These are phyloP conservation scores for Antidorcas marsupialis DNA, from an alignment of 2,113 vertebrate genomes.

Conservation along the genomic window DNA sequence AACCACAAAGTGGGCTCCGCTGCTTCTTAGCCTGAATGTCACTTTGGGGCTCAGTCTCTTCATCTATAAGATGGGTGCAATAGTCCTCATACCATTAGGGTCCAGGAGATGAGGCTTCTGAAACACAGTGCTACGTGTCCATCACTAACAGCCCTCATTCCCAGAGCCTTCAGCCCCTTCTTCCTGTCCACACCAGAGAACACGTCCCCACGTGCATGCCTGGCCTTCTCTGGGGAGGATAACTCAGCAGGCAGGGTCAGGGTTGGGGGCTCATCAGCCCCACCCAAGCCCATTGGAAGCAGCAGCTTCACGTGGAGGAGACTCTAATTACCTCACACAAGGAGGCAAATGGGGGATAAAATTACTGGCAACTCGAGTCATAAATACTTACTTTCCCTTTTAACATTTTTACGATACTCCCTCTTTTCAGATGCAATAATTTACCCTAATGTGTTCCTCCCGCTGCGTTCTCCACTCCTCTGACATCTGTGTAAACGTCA, in stretches of 20 bases:
- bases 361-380: slow-evolving; percentile 35
- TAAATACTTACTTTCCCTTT: slow-evolving; percentile 72
- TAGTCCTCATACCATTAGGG: accelerated
- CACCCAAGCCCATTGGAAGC: background rate
- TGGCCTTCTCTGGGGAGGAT: background rate
- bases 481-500: slow-evolving; percentile 77
- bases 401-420: slow-evolving; percentile 71
- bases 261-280: background rate
- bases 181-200: background rate
- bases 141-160: accelerated
- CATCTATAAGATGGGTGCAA: background rate
- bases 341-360: slow-evolving; percentile 51
- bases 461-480: slow-evolving; percentile 14
- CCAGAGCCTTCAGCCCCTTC: background rate
- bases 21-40: background rate
- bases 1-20: accelerated
- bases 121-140: accelerated
- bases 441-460: slow-evolving; percentile 72
- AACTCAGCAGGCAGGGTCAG: background rate
- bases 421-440: slow-evolving; percentile 69
- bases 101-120: background rate
- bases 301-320: background rate
- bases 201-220: background rate
- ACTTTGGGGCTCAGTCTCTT: background rate
- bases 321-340: background rate